phyloP scores from a whole-genome alignment of 2,888 invertebrate species.

The Dicyrtomina minuta region DNA sequence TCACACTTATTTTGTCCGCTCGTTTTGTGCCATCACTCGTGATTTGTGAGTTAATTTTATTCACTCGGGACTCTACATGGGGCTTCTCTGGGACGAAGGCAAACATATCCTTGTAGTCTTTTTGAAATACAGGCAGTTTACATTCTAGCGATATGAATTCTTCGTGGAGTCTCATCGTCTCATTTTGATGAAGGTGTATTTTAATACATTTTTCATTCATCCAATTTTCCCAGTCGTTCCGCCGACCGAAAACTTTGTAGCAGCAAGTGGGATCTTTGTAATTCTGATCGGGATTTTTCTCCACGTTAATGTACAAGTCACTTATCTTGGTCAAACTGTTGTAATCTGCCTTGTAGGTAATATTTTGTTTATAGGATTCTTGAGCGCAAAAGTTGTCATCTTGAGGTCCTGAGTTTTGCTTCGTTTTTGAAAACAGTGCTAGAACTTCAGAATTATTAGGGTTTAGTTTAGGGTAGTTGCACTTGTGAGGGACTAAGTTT shows the following conservation, averaged over 20 bases:
- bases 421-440: neutral
- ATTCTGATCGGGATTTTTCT: neutral
- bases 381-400: neutral
- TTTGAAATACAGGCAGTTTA: neutral
- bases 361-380: neutral
- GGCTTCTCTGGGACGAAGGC: slow-evolving; percentile 20
- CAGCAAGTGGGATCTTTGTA: neutral
- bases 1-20: slow-evolving; percentile 52
- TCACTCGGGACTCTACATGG: neutral
- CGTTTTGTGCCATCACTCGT: neutral
- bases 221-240: neutral
- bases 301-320: no score
- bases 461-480: neutral
- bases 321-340: neutral
- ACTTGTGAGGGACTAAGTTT: neutral
- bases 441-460: neutral
- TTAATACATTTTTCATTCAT: no score
- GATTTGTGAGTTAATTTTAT: neutral
- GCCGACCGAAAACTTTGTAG: neutral
- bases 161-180: neutral
- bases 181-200: neutral
- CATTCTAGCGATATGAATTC: slow-evolving; percentile 1
- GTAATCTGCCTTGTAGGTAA: neutral
- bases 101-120: slow-evolving; percentile 8
- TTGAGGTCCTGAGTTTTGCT: no score